Base-by-base conservation (phyloP, 2,113 vertebrate species). In the Pyxicephalus adspersus region DNA sequence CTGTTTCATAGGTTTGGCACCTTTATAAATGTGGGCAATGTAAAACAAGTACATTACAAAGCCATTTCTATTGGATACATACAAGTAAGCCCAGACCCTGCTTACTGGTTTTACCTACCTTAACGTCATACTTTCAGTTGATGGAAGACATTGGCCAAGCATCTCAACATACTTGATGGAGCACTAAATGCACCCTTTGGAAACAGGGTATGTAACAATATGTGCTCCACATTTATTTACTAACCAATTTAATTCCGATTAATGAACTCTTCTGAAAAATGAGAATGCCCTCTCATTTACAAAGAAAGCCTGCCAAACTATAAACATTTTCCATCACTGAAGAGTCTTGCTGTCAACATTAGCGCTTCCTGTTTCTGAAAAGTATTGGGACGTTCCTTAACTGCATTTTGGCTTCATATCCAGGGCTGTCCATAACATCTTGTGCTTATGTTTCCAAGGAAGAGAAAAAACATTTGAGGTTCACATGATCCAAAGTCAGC, bases 341-440 rank as follows among this genome's bases (percentile, higher is more conserved):
- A 75, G 63, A 75, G 57, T 52, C 63, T 57, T 75, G 71, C 66
- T 81, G 51, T 81, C 70, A 81, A 74, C 70, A 75, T 64, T 50
- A 29, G 50, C 57, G 23, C 75, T 81, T 81, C 80, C 80, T 75
- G 70, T 81, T 81, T 66, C 80, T 81, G 50, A n/a, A 75, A 75
- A 26, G 64, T 75, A 28, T 58, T 66, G 52, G 80, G 65, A 75
- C 31, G 70, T 74, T 81, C 22, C 28, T 75, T 75, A n/a, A 75
- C 72, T 81, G 74, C 71, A 29, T 75, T 31, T 75, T 55, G 61
- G 71, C 57, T 74, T n/a, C 6, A 26, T 19, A 50, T 58, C 28
- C 50, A 66, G 18, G 26, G 64, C 51, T 81, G 67, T 81, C 80
- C 80, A 81, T 81, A 81, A 81, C 79, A 81, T 81, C 70, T 81